Base-by-base conservation (phyloP, 35 echinoderm and acorn worm species). In the Heliocidaris tuberculata region DNA sequence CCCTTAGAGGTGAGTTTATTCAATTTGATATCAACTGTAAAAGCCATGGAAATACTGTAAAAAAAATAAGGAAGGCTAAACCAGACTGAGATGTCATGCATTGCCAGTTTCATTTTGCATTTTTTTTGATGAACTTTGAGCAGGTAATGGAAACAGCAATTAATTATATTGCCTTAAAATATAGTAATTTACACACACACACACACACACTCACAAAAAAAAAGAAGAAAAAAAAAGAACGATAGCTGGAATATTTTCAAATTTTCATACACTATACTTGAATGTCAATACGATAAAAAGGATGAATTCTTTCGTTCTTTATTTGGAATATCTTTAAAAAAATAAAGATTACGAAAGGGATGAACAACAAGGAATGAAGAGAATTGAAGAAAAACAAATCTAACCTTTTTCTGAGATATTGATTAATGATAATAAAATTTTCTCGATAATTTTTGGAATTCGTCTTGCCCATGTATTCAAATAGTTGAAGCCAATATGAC, bases 1-100 rank as follows among this genome's bases (percentile, higher is more conserved):
- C 97, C 97, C 0, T 94, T 98, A 96, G 94, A 98, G 97, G 97
- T 98, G 71, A n/a, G 47, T 15, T 47, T 16, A 15, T 89, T 89
- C 31, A 86, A 2, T 42, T 30, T 89, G 31, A 6, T 15, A n/a
- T n/a, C n/a, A 9, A 24, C 9, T 29, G 21, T 2, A 32, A 86
- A 19, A 2, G 21, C 9, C n/a, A 86, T 86, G 21, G 85, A 86
- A n/a, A 86, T 29, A 86, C 9, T 29, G 2, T 86, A 86, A 24
- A 86, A n/a, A n/a, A 86, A 2, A 86, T 30, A 21, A 9, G 13
- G 9, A 19, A 30, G 9, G 27, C 21, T 86, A 29, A 4, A 29
- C 24, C 8, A 32, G n/a, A 86, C 24, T 30, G 6, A 30, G 0
- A 29, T 86, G 9, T 19, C 12, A 86, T 30, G 31, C 27, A 24